Evolutionary conservation across 2,113 vertebrate genomes (phyloP).

Genomic region (Mohoua ochrocephala): DNA sequence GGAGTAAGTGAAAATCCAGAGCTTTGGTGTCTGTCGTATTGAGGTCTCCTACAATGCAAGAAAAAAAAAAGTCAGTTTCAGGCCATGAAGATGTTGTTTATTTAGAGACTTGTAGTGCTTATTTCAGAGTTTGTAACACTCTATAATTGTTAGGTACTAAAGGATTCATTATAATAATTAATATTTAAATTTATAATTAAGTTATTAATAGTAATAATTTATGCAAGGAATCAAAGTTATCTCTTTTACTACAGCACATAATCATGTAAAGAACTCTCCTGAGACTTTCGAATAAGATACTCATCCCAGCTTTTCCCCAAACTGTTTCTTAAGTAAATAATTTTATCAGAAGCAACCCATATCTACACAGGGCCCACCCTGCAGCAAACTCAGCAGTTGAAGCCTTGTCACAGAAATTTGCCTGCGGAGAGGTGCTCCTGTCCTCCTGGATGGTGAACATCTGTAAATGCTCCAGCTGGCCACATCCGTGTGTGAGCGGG

Average conservation of each 20-base stretch:
- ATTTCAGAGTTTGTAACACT: slow-evolving; percentile 23
- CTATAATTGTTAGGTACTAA: slow-evolving; percentile 21
- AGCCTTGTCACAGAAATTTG: not conserved
- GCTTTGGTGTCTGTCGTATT: not conserved
- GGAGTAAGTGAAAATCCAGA: not conserved
- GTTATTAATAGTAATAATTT: slow-evolving; percentile 34
- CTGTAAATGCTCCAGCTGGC: not conserved
- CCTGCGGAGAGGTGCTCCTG: not conserved
- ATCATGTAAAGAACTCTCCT: not conserved
- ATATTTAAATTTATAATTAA: not conserved
- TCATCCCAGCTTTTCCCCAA: not conserved
- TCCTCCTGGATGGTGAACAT: not conserved
- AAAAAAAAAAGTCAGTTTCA: not conserved
- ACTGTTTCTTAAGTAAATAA: not conserved
- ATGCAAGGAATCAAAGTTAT: not conserved
- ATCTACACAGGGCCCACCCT: not conserved
- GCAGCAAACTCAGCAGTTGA: not conserved
- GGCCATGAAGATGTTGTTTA: not conserved
- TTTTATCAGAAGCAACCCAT: not conserved
- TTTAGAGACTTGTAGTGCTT: not conserved
- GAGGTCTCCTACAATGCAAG: not conserved
- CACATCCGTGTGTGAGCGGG: rapidly evolving
- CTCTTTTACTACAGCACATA: not conserved
- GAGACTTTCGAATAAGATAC: not conserved
- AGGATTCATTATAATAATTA: slow-evolving; percentile 14